Base-by-base conservation (phyloP, 2,888 invertebrate genomes). In the Cheilosia impressa region DNA sequence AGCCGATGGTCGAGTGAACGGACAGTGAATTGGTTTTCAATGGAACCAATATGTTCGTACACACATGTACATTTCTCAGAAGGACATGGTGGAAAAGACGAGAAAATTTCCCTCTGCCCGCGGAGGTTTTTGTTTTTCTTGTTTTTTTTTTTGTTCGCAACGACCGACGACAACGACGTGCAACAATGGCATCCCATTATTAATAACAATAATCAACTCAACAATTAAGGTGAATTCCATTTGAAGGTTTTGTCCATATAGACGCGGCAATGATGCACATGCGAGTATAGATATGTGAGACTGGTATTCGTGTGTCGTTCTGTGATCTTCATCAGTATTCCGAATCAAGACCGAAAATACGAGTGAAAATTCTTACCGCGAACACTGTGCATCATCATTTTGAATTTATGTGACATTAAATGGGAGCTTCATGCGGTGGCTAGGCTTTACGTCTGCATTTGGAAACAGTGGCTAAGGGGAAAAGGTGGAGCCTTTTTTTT, bases 151-250 rank as follows among this genome's bases (percentile, higher is more conserved):
- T 17, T 17, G 31, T 27, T 7, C 38, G 60, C 80, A 52, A 62
- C 60, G 53, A 58, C 62, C 80, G 41, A 58, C 60, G 53, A 58
- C 62, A 55, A 83, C 87, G 69, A 87, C 79, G 77, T 79, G 82
- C 82, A 77, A 82, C 82, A 87, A 80, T 83, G 79, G 77, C 63
- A 69, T 80, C 78, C 72, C 80, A 87, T 87, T 85, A 85, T 85
- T 85, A 85, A 85, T 85, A 85, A 85, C 85, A 85, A 85, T 85
- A 85, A 85, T 85, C 81, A 85, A 85, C 81, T 77, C 76, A 77
- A 77, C 85, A 85, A 85, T 85, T 85, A 81, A 85, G 81, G 81
- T 72, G 81, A 81, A 85, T 85, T 81, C 85, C 81, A 85, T 77
- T 81, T 72, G 77, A 80, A 58, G 66, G 68, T 81, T 84, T 81